Base-by-base conservation (phyloP, 2,888 invertebrate genomes). In the Epinotia nisella region DNA sequence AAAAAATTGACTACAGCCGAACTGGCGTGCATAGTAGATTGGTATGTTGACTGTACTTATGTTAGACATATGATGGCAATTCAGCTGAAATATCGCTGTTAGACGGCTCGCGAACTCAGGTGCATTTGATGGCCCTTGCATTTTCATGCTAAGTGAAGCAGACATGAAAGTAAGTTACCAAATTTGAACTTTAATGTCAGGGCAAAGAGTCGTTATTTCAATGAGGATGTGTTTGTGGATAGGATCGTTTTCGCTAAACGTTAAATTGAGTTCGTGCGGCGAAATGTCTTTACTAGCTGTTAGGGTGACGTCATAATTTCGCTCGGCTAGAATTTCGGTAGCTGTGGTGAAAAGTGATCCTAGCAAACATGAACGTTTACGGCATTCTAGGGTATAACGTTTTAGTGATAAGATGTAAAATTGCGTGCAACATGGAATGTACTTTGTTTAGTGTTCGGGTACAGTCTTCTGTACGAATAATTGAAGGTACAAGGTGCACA, bases 71-170 rank as follows among this genome's bases (percentile, higher is more conserved):
- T 78, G 79, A 82, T 78, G 78, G 79, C 75, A 79, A 79, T 83
- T 84, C 79, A 71, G 76, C 80, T 85, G 81, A 88, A 88, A 87
- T 87, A 88, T 87, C 83, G 84, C 82, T 81, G 81, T 83, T 82
- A 85, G 85, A 85, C 86, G 82, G 83, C 82, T 81, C 78, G 85
- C 85, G 83, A 79, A 82, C 75, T 85, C 86, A 88, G 84, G 88
- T 87, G 87, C 83, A 83, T 85, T 86, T 88, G 87, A 89, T 88
- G 41, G 70, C 56, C n/a, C 55, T 17, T 13, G 67, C 67, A 60
- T n/a, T 55, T 66, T 41, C 39, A 19, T 58, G 24, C 17, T 51
- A 53, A 49, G 49, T 49, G n/a, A 49, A n/a, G n/a, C n/a, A 49
- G 15, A n/a, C 49, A n/a, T n/a, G 15, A n/a, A 41, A 49, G n/a